Base-by-base conservation (phyloP, 1,140 invertebrate genomes). In the Aphelinus certus region DNA sequence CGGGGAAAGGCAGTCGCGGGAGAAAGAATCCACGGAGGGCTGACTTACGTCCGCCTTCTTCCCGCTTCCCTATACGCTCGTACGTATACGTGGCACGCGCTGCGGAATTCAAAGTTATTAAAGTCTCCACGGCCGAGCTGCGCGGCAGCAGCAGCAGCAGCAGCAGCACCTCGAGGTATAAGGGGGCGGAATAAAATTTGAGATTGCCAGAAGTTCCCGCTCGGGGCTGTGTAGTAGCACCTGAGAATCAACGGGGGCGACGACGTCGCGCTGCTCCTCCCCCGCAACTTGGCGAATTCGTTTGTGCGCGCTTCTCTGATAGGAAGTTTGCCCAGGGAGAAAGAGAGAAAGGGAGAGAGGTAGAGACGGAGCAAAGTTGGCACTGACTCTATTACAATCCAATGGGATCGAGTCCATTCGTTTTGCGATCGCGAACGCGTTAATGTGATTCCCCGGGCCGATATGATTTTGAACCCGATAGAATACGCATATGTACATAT, bases 371-470 rank as follows among this genome's bases (percentile, higher is more conserved):
- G n/a, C 42, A 7, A 65, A 49, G 10, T 65, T 65, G 26, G 63
- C 10, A 45, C 42, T 10, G n/a, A n/a, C 10, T 46, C 46, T 45
- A 65, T 72, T 72, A 58, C 53, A 10, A 3, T 56, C 53, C 62
- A 57, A 72, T 66, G 55, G 62, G 49, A 63, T 43, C 48, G 42
- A 72, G 53, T 65, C 58, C 62, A 58, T 56, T 64, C 46, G 42
- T 43, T 60, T 56, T 63, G 42, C 7, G 58, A 65, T 72, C 55
- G 51, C 71, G 56, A 49, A 57, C 56, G 42, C 56, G 47, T 67
- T 73, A 73, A 73, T 61, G 64, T 10, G 71, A 73, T 67, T 60
- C 71, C 45, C 53, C 4, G 26, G 3, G 47, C 45, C 46, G 62
- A 72, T 72, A 65, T 58, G 71, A 64, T 58, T 72, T 61, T 42